phyloP scores from a whole-genome alignment of 2,113 vertebrate species.

The Tinamus guttatus region DNA sequence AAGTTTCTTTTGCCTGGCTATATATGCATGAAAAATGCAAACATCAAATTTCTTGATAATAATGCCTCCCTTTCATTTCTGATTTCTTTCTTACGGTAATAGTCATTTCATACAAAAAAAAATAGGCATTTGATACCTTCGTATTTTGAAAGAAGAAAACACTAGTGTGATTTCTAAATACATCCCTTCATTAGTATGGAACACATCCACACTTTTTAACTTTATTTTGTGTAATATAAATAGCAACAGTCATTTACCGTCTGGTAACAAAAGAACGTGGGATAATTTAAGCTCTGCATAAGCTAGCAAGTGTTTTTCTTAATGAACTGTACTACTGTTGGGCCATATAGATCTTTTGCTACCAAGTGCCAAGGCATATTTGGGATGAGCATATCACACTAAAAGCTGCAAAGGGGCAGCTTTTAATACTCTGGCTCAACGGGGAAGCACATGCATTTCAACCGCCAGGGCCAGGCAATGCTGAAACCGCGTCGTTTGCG shows the following conservation, averaged over 20 bases:
- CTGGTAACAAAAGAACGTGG: rapidly evolving
- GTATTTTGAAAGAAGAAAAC: not conserved
- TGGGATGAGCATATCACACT: not conserved
- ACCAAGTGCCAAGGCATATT: not conserved
- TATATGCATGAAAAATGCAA: not conserved
- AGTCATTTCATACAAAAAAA: not conserved
- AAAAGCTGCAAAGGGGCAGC: not conserved
- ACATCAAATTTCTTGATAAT: not conserved
- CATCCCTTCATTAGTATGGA: not conserved
- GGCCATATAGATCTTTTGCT: not conserved
- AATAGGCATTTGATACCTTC: not conserved
- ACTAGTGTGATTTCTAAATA: not conserved
- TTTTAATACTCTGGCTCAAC: not conserved
- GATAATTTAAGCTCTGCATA: not conserved
- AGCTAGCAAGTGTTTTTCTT: not conserved
- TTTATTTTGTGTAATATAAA: not conserved
- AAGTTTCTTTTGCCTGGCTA: not conserved
- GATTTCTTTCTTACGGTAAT: not conserved
- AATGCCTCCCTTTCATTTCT: not conserved
- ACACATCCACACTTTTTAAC: not conserved
- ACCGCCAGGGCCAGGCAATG: not conserved
- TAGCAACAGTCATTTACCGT: not conserved
- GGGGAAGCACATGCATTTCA: not conserved
- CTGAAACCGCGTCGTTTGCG: not conserved
- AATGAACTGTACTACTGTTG: not conserved